phyloP scores from a whole-genome alignment of 1,140 invertebrate species.

The Plodia interpunctella region DNA sequence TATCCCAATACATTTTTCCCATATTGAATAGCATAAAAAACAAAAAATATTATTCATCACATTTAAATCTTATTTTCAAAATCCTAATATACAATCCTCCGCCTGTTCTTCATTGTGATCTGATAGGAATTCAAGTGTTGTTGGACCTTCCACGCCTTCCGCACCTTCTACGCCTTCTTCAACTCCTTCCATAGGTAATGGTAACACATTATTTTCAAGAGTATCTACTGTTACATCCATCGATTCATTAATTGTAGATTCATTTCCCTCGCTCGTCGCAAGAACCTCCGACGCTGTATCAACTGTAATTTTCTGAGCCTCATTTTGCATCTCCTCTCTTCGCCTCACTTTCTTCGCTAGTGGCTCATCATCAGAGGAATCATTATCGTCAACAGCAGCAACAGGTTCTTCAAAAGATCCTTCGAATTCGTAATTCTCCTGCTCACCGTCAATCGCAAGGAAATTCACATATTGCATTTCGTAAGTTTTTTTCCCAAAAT shows the following conservation, averaged over 20 bases:
- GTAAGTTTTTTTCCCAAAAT: not conserved
- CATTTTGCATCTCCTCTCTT: constrained; percentile 8
- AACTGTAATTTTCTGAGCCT: not conserved
- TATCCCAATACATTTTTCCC: too few species aligned
- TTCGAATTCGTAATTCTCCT: not conserved
- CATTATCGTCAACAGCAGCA: constrained; percentile 13
- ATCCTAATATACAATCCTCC: constrained; percentile 43
- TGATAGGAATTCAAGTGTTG: not conserved
- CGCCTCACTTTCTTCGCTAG: constrained; percentile 45
- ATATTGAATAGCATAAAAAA: too few species aligned
- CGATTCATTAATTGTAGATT: not conserved
- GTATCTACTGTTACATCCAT: too few species aligned
- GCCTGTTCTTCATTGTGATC: constrained; percentile 8
- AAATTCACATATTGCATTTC: not conserved
- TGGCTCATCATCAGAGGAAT: constrained; percentile 60
- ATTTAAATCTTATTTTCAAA: constrained; percentile 20
- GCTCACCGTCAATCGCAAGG: not conserved
- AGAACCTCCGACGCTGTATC: not conserved
- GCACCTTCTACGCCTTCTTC: not conserved
- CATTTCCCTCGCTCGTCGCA: not conserved
- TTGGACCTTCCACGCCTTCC: constrained; percentile 8
- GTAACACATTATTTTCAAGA: not conserved
- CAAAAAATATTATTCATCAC: too few species aligned
- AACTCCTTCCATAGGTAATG: not conserved
- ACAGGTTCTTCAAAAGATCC: not conserved